Conservation (phyloP, 2,113 vertebrate species). For the Aix galericulata region DNA sequence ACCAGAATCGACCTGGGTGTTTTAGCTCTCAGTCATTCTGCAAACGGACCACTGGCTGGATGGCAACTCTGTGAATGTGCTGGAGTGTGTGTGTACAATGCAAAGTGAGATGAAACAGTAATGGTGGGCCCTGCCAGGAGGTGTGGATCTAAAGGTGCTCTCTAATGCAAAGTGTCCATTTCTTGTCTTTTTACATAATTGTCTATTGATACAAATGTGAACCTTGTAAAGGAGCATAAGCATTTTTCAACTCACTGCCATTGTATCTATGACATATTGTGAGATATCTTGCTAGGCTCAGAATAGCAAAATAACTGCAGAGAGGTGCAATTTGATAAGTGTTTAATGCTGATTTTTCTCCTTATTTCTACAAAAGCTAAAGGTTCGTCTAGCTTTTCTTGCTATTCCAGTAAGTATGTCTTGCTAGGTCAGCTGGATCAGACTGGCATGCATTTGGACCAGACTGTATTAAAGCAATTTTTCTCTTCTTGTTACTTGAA, state of each 20-base stretch:
- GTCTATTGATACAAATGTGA: background rate
- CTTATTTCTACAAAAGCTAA: slow-evolving; percentile 1
- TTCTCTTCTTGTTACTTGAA: slow-evolving; percentile 47
- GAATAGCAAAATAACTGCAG: background rate
- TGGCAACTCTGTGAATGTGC: accelerated
- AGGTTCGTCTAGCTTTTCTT: background rate
- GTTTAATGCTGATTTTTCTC: background rate
- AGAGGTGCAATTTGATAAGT: background rate
- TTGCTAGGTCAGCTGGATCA: slow-evolving; percentile 53
- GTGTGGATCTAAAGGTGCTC: background rate
- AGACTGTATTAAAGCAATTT: slow-evolving; percentile 26
- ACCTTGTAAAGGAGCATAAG: background rate
- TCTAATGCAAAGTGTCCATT: accelerated
- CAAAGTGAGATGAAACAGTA: background rate
- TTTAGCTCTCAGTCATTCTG: background rate
- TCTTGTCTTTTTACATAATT: background rate
- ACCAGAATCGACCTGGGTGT: accelerated
- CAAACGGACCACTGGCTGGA: background rate
- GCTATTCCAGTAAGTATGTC: background rate
- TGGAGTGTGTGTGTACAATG: accelerated
- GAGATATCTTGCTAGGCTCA: background rate
- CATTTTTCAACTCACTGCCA: background rate
- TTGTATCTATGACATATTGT: background rate
- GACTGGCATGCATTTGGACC: background rate
- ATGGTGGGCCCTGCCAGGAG: background rate